phyloP scores from a whole-genome alignment of 2,113 vertebrate genomes.

The Eretmochelys imbricata region DNA sequence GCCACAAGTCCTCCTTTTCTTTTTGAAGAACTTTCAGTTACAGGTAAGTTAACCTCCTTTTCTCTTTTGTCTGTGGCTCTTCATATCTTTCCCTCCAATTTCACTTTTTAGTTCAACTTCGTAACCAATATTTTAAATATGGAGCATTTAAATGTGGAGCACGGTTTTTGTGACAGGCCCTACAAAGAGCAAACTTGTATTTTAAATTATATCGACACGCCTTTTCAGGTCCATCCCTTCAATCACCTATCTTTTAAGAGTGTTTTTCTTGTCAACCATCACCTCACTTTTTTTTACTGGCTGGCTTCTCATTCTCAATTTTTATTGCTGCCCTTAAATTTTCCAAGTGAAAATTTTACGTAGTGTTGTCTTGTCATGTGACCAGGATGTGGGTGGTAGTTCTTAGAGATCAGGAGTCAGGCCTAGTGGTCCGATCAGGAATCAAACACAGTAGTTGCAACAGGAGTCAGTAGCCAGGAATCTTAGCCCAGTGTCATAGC shows the following conservation, averaged over 20 bases:
- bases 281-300: not conserved
- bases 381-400: not conserved
- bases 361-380: not conserved
- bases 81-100: not conserved
- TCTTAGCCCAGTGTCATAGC: too few relatives aligned
- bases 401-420: too few relatives aligned
- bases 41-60: too few relatives aligned
- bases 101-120: not conserved
- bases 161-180: slow-evolving; percentile 8
- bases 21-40: too few relatives aligned
- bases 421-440: too few relatives aligned
- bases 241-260: not conserved
- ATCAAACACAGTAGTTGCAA: too few relatives aligned
- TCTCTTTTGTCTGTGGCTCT: not conserved
- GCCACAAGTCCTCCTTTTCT: too few relatives aligned
- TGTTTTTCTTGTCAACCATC: not conserved
- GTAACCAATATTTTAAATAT: slow-evolving; percentile 31
- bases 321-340: not conserved
- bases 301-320: slow-evolving; percentile 18
- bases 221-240: not conserved
- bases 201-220: not conserved
- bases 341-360: not conserved
- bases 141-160: not conserved
- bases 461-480: too few relatives aligned
- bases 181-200: not conserved